Evolutionary conservation across 2,113 vertebrate genomes (phyloP), one percentile per base, ranked within the genome.

Genomic region (Phrynosoma platyrhinos): DNA sequence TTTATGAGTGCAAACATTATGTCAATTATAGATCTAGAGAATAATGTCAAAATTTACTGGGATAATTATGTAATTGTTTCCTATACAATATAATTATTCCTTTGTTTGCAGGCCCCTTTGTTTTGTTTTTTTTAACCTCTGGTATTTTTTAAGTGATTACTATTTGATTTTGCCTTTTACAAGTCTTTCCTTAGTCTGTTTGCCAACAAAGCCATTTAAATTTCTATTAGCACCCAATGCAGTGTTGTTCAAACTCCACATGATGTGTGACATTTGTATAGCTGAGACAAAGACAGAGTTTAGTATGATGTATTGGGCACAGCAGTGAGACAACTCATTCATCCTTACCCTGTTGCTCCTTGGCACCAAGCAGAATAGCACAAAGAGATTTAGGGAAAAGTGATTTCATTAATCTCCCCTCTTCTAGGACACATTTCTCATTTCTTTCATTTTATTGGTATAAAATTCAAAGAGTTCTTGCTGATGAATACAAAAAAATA

Each of bases 141-240:
- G 9, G 9, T 25, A 23, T 68, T 68, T 68, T 13, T 13, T 23
- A 3, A 25, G 20, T 66, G 72, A 16, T 78, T 86, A 79, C 21
- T 2, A 7, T 58, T 47, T 82, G 47, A 0, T 79, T 0, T 0
- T 62, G 84, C 52, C 58, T 12, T 68, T 80, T 74, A 27, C 25
- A 16, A 47, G 0, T 53, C 30, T 55, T 68, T 66, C 13, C 0
- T 72, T 75, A 40, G 10, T 82, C 80, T 21, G n/a, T 81, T 1
- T 2, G 81, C 16, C 27, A 55, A 42, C 47, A 84, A 71, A 40
- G 32, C 66, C 47, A 84, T 79, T 88, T 71, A n/a, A 87, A 78
- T 58, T 78, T 78, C 14, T 80, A 30, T 79, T 79, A 87, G 47
- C 42, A 55, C 77, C n/a, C 55, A 40, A 68, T 69, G 75, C 16